These are phyloP conservation scores for Ptychodera flava DNA, from an alignment of 35 echinoderm and acorn worm species.

Conservation along the genomic window DNA sequence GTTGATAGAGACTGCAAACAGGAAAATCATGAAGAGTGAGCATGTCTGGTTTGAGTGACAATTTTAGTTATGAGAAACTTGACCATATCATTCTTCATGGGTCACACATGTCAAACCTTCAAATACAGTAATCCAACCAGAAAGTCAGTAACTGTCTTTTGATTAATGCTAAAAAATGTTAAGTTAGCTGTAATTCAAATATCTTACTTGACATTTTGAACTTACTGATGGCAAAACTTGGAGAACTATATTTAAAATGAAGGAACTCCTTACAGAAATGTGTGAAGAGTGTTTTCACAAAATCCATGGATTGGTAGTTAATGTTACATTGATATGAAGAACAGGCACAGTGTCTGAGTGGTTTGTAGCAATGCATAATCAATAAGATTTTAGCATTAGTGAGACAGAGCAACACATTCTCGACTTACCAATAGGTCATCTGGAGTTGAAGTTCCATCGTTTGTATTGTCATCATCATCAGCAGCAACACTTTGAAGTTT, in stretches of 20 bases:
- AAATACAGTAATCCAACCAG: not conserved
- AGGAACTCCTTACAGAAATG: too few species aligned
- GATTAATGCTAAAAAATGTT: not conserved
- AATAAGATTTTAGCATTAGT: not conserved
- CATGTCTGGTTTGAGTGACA: too few species aligned
- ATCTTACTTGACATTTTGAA: too few species aligned
- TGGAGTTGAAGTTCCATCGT: too few species aligned
- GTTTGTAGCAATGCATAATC: not conserved
- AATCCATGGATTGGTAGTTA: too few species aligned
- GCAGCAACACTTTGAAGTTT: constrained; percentile 32
- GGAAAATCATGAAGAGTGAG: not conserved
- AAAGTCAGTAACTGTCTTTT: not conserved
- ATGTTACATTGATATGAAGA: too few species aligned
- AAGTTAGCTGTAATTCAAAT: not conserved
- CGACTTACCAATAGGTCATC: not conserved
- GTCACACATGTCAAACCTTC: not conserved
- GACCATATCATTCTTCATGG: too few species aligned
- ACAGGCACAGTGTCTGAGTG: not conserved
- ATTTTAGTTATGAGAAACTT: too few species aligned
- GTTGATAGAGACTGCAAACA: not conserved
- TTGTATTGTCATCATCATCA: not conserved
- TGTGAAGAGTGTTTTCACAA: not conserved
- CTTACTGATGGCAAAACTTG: too few species aligned
- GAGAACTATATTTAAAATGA: too few species aligned
- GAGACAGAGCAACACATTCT: not conserved